Base-by-base conservation (phyloP, 1,140 invertebrate genomes). In the Aphis gossypii region DNA sequence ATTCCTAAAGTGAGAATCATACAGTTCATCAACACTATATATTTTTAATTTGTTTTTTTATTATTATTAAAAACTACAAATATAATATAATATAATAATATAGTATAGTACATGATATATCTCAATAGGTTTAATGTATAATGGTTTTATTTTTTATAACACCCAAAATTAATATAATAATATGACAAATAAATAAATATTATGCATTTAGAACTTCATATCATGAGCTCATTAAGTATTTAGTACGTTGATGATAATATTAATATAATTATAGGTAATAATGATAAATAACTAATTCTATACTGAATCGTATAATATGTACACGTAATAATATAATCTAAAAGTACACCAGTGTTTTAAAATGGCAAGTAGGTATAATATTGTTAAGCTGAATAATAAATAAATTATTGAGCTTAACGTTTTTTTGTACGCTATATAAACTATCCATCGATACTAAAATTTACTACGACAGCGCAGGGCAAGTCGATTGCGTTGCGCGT, bases 391-490 rank as follows among this genome's bases (percentile, higher is more conserved):
- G 38, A 51, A 51, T 51, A 51, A 51, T 51, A 51, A 51, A 51
- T 20, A 51, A 51, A 51, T 51, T 51, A 76, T 76, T n/a, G 60
- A 76, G 60, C 60, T 76, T 35, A 76, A 51, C 48, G n/a, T n/a
- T 76, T n/a, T n/a, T n/a, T 76, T 76, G 60, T 76, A 76, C n/a
- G 30, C n/a, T 76, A 76, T 76, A 76, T 68, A 76, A 76, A n/a
- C 60, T 68, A 68, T 68, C 11, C 60, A 30, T 68, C 56, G 30
- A 68, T 68, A 68, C 30, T 76, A 76, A n/a, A 76, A n/a, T 76
- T 18, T n/a, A 76, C 60, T 76, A n/a, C 60, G 30, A 76, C 60
- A 6, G 60, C 30, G 30, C 60, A n/a, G 60, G 14, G 60, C 14
- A 76, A 76, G 30, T 76, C 30, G 60, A 76, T n/a, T 76, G 30